These are phyloP conservation scores for Australoheros facetus DNA, from an alignment of 2,797 vertebrate genomes.

Conservation along the genomic window DNA sequence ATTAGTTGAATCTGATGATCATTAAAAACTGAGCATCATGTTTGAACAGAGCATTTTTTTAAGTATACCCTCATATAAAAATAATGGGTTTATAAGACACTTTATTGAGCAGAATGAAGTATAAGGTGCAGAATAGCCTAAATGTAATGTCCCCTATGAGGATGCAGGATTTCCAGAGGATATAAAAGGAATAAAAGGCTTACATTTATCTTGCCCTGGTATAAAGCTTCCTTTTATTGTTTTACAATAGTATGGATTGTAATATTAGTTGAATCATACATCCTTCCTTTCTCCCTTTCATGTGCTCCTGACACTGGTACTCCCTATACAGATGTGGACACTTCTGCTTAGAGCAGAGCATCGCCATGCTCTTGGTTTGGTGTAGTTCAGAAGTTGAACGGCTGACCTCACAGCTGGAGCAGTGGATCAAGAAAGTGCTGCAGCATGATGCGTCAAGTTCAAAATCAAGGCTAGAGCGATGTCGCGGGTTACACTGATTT, in stretches of 20 bases:
- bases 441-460: slow-evolving; percentile 5
- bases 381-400: background rate
- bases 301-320: background rate
- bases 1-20: background rate
- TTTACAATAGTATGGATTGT: background rate
- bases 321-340: slow-evolving; percentile 2
- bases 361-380: background rate
- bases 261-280: background rate
- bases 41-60: background rate
- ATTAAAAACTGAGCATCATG: background rate
- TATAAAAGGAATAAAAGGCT: background rate
- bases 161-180: background rate
- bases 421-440: slow-evolving; percentile 1
- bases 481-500: slow-evolving; percentile 38
- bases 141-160: background rate
- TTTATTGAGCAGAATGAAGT: background rate
- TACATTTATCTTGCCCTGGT: background rate
- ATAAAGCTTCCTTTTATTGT: no score
- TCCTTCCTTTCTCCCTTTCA: background rate
- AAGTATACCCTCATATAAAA: background rate
- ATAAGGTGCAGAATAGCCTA: background rate
- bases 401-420: background rate
- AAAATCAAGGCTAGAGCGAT: slow-evolving; percentile 7
- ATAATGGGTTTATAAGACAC: rapidly evolving
- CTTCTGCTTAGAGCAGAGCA: background rate